Evolutionary conservation across 2,888 invertebrate species (phyloP).

Genomic region (Idaea straminata): DNA sequence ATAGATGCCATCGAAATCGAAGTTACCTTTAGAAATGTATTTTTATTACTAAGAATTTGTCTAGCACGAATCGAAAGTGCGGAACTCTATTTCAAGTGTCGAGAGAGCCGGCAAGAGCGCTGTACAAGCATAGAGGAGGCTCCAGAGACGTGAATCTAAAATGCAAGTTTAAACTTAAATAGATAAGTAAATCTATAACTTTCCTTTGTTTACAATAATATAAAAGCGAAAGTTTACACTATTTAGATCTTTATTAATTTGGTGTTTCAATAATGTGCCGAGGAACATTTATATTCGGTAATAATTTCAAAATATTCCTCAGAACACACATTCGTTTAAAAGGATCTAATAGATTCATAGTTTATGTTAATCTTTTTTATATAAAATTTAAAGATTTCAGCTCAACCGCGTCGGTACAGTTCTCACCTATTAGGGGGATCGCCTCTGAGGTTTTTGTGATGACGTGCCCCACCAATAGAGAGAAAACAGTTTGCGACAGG

Average conservation of each 20-base stretch:
- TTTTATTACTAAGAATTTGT: constrained; percentile 41
- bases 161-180: constrained; percentile 59
- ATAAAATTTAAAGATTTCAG: constrained; percentile 36
- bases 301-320: constrained; percentile 57
- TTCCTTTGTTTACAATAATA: constrained; percentile 47
- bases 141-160: constrained; percentile 55
- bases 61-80: constrained; percentile 60
- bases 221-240: constrained; percentile 60
- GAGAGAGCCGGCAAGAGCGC: constrained; percentile 50
- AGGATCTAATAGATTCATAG: constrained; percentile 38
- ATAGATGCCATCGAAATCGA: constrained; percentile 42
- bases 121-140: constrained; percentile 55
- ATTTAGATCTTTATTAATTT: constrained; percentile 62
- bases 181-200: constrained; percentile 55
- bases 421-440: constrained; percentile 97
- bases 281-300: constrained; percentile 63
- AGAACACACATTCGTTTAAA: constrained; percentile 45
- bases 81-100: constrained; percentile 60
- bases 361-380: constrained; percentile 38
- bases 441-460: constrained; percentile 99
- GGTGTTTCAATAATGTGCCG: constrained; percentile 55
- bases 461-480: constrained; percentile 99
- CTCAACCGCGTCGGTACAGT: constrained; percentile 48
- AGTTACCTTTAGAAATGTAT: constrained; percentile 42
- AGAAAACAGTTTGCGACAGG: constrained; percentile 99